Evolutionary conservation across 2,888 invertebrate species (phyloP), one percentile per base, ranked within the genome.

Genomic region (Lepetodrilus schrolli): DNA sequence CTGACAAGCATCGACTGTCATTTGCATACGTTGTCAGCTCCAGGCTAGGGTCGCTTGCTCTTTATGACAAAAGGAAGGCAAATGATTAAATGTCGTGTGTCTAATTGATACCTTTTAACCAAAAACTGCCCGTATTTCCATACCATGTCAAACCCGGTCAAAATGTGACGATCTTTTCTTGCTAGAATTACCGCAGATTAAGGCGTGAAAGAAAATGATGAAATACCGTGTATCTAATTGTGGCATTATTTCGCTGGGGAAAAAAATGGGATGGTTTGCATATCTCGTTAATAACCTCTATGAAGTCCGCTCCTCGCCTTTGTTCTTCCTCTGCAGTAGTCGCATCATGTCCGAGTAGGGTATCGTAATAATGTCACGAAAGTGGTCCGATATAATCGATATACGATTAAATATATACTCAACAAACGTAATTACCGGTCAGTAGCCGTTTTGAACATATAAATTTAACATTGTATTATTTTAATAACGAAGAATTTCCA

Each of bases 71-170:
- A 30, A 58, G 34, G 34, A 58, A 58, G 34, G 58, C 58, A 58
- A 58, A 58, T 58, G 58, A 58, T 58, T 58, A 58, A 58, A 58
- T 58, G 58, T 30, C 58, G 58, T 58, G 58, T 58, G 17, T 30
- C 58, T 58, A 58, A 58, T 58, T 58, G 58, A 58, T 58, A 58
- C 58, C 58, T 58, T 58, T 58, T 58, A 58, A 58, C 58, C 58
- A 58, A 58, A 58, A 58, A 58, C 30, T 30, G 58, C 58, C 58
- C 58, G 30, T 7, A 58, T 58, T 58, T 26, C 58, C 58, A 58
- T 58, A 58, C 34, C 34, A 8, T 58, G 58, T n/a, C 58, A 58
- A 1, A 17, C 30, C 30, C 58, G 58, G 58, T 58, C 58, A 30
- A 10, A 34, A 34, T 30, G 34, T 58, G 58, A 58, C 17, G 30